Conservation (phyloP, 2,797 vertebrate species). For the Spondyliosoma cantharus region DNA sequence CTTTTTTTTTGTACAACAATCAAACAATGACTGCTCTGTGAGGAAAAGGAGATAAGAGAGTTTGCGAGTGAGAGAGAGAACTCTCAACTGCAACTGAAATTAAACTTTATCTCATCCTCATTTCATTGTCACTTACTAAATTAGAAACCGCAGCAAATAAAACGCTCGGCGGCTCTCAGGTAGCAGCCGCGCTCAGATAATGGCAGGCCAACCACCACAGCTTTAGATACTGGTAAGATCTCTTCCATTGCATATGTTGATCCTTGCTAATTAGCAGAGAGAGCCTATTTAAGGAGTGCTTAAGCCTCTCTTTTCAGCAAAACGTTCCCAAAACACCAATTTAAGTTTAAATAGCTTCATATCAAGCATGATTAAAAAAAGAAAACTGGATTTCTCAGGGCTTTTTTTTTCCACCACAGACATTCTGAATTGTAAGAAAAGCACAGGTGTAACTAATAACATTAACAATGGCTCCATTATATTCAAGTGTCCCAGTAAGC, state of each 20-base stretch:
- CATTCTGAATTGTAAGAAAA: conserved; percentile 11
- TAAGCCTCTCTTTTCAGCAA: conserved; percentile 25
- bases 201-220: background rate
- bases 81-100: conserved; percentile 20
- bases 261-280: conserved; percentile 28
- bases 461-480: conserved; percentile 6
- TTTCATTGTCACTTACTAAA: conserved; percentile 34
- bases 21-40: conserved; percentile 31
- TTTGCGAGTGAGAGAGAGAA: conserved; percentile 17
- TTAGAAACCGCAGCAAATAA: conserved; percentile 27
- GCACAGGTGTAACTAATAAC: conserved; percentile 10
- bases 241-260: conserved; percentile 10
- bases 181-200: conserved; percentile 24
- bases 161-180: conserved; percentile 8
- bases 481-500: conserved; percentile 13
- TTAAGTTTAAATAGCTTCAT: conserved; percentile 24
- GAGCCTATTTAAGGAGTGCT: conserved; percentile 14
- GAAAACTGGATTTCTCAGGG: conserved; percentile 7
- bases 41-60: conserved; percentile 8
- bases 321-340: conserved; percentile 15
- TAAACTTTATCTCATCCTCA: conserved; percentile 22
- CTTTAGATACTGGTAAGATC: conserved; percentile 28
- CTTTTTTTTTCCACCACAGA: background rate
- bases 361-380: background rate
- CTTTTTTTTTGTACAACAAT: background rate